Percentiles rank a stretch among this genome's conserved stretches.
phyloP scores from a whole-genome alignment of 1,140 invertebrate species.

The Drosophila pachea region DNA sequence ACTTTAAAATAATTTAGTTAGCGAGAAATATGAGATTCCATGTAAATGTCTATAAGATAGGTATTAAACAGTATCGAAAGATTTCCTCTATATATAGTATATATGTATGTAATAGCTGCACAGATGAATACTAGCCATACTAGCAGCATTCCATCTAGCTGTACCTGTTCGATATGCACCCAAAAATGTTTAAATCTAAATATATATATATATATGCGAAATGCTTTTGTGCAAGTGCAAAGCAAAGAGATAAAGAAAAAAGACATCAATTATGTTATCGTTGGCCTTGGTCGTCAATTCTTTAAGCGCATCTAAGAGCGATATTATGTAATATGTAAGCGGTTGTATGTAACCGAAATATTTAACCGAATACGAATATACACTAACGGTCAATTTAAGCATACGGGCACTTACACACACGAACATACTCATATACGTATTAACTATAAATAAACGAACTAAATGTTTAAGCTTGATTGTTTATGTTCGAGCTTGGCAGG shows the following conservation, averaged over 20 bases:
- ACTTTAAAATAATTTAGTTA: constrained; percentile 62
- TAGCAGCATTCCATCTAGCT: constrained; percentile 43
- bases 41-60: constrained; percentile 33
- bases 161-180: constrained; percentile 52
- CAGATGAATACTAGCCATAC: neutral
- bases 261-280: constrained; percentile 34
- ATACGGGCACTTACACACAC: constrained; percentile 41
- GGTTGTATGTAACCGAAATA: constrained; percentile 56
- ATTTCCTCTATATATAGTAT: constrained; percentile 15
- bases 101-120: constrained; percentile 16
- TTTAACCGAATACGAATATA: constrained; percentile 23
- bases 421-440: constrained; percentile 54
- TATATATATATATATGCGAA: constrained; percentile 22
- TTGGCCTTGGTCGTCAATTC: constrained; percentile 59
- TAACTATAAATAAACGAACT: constrained; percentile 67
- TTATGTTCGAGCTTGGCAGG: neutral
- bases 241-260: constrained; percentile 8
- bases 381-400: constrained; percentile 51
- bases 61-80: constrained; percentile 15
- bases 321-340: constrained; percentile 36
- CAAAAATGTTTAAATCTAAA: constrained; percentile 35
- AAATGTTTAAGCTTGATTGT: constrained; percentile 54
- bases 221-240: constrained; percentile 16
- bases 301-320: constrained; percentile 42
- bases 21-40: constrained; percentile 52